Evolutionary conservation across 2,113 vertebrate species (phyloP), one percentile per base, ranked within the genome.

Genomic region (Gavialis gangeticus): DNA sequence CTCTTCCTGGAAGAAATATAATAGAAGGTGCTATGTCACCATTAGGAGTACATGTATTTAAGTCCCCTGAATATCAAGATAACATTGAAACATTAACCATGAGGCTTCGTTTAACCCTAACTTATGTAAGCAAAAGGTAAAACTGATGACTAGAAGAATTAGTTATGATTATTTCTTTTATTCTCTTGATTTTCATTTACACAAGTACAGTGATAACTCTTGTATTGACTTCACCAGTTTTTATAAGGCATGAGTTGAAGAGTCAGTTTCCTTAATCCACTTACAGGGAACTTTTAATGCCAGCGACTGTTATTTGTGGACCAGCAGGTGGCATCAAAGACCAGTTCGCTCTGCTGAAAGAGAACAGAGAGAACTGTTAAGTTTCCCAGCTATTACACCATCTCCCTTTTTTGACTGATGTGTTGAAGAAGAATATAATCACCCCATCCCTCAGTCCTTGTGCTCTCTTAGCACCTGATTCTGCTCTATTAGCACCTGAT

Each of bases 1-100:
- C 93, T 87, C 87, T 88, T 95, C 81, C 85, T 95, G 85, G 54
- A 91, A 86, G 91, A 96, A 97, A 96, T 93, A 94, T 95, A 91
- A 96, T 95, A 93, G 86, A 96, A 96, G 92, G 90, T 84, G 85
- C 92, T 85, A 69, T 64, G 80, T 93, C 83, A 59, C 91, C 87
- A 93, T 86, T 92, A 90, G 60, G 85, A 69, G 88, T 77, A 84
- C 90, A 82, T 95, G 94, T 93, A 91, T 91, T 92, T 93, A 95
- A 95, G 90, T 82, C 59, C 66, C 84, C 71, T 75, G 59, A 96
- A 96, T 91, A 64, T 96, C 84, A 94, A 95, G 75, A 93, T 95
- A 97, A 81, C 92, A 86, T 86, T 9, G 88, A 88, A 91, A 88
- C 75, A 91, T 71, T 79, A 34, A 73, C 87, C 4, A 10, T 13